Percentiles rank a stretch among this genome's conserved stretches.
Conservation (phyloP, 2,888 invertebrate genomes). For the Conus canariensis region DNA sequence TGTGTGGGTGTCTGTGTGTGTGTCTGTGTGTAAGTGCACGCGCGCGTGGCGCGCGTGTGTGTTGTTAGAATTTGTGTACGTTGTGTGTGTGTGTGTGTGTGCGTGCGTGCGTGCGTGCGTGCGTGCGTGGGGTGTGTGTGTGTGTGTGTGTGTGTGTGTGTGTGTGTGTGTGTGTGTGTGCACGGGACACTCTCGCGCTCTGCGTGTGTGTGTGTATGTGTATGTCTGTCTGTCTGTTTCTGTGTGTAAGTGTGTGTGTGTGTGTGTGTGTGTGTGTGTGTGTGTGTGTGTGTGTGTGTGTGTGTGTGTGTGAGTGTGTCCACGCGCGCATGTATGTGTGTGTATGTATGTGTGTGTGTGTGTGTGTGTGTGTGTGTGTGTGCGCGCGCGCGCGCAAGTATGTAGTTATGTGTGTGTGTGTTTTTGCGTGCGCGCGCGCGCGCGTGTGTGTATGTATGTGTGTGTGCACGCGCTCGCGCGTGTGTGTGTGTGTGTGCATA, state of each 20-base stretch:
- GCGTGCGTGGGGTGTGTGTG: background rate
- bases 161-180: no score
- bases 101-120: background rate
- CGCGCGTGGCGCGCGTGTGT: background rate
- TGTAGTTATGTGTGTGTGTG: background rate
- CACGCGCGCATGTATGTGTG: background rate
- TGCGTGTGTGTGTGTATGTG: no score
- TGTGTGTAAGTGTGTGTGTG: background rate
- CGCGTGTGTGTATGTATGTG: no score
- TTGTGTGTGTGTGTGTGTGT: background rate
- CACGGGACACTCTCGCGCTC: no score
- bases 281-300: slow-evolving; percentile 10
- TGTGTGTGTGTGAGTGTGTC: background rate
- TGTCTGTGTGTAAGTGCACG: background rate
- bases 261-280: slow-evolving; percentile 1
- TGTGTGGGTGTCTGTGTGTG: no score
- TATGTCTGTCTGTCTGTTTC: background rate
- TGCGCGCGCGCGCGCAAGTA: background rate
- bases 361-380: background rate
- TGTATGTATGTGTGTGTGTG: background rate
- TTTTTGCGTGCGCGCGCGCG: background rate
- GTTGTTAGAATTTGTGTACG: background rate
- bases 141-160: background rate
- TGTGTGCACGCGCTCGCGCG: no score
- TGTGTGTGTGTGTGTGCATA: no score